These are phyloP conservation scores for Pheosia gnoma DNA, from an alignment of 2,888 invertebrate genomes.

Conservation along the genomic window DNA sequence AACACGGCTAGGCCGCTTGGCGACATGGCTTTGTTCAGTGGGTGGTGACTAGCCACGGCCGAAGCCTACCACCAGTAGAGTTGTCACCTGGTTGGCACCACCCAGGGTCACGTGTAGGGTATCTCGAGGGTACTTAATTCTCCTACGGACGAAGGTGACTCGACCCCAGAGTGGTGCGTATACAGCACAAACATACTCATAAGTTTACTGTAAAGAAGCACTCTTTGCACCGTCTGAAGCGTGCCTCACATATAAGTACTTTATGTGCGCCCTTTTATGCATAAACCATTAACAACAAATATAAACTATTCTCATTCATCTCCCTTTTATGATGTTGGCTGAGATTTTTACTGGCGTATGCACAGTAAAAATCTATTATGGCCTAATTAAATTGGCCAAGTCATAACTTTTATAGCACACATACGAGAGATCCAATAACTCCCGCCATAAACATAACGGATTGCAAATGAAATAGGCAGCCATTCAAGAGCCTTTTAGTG, in stretches of 20 bases:
- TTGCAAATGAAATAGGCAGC: slow-evolving; percentile 39
- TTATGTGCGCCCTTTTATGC: slow-evolving; percentile 11
- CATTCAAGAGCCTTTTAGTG: slow-evolving; percentile 34
- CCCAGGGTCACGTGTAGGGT: no score
- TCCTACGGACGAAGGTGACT: no score
- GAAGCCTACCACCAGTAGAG: no score
- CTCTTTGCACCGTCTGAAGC: no score
- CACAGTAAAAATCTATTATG: slow-evolving; percentile 42
- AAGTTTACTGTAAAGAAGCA: no score
- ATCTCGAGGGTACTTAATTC: no score
- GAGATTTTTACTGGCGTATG: slow-evolving; percentile 19
- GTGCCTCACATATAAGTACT: neutral
- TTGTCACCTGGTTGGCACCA: no score
- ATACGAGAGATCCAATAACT: slow-evolving; percentile 40
- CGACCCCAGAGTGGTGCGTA: no score
- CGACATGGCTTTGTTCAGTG: no score
- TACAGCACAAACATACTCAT: no score
- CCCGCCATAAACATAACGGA: slow-evolving; percentile 23
- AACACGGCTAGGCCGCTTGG: no score
- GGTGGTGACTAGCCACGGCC: no score
- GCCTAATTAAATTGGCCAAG: slow-evolving; percentile 35
- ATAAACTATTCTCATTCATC: slow-evolving; percentile 13
- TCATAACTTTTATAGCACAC: slow-evolving; percentile 40
- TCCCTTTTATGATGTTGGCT: slow-evolving; percentile 21
- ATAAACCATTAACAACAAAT: slow-evolving; percentile 12